Conservation (phyloP, 1,140 invertebrate genomes). For the Euura lappo region DNA sequence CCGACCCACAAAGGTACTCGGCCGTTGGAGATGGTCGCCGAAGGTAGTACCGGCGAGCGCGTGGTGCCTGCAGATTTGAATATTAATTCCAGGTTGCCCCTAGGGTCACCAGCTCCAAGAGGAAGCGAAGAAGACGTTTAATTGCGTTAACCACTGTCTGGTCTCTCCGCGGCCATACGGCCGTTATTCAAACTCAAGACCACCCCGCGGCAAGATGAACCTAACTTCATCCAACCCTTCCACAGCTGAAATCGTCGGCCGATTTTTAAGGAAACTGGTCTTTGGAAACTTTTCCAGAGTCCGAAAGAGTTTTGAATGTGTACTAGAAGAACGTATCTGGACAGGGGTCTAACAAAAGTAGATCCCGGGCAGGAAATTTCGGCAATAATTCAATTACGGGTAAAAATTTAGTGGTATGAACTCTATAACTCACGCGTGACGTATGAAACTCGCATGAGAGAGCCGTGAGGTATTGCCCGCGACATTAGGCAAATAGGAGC, state of each 20-base stretch:
- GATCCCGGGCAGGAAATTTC: conserved; percentile 23
- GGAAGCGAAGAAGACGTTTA: conserved; percentile 17
- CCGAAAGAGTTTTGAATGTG: neutral
- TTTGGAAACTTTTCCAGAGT: too few relatives aligned
- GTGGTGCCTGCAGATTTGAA: conserved; percentile 51
- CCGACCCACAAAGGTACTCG: neutral
- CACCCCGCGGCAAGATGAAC: neutral
- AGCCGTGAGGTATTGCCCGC: conserved; percentile 11
- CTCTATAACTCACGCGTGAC: conserved; percentile 48
- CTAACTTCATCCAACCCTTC: neutral
- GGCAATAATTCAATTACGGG: conserved; percentile 55
- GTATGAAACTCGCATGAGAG: conserved; percentile 31
- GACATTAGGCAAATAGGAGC: neutral
- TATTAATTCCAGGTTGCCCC: conserved; percentile 50
- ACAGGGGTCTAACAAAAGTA: neutral
- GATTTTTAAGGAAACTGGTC: too few relatives aligned
- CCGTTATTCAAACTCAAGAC: neutral
- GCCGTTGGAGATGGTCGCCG: conserved; percentile 6
- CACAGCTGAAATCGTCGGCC: too few relatives aligned
- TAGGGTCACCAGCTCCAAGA: conserved; percentile 40
- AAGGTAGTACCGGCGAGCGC: conserved; percentile 13
- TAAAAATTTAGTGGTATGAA: conserved; percentile 47
- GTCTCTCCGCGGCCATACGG: neutral
- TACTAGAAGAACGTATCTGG: neutral
- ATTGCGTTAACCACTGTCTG: conserved; percentile 5